These are phyloP conservation scores for Sardinella longiceps DNA, from an alignment of 2,797 vertebrate species.

Conservation along the genomic window DNA sequence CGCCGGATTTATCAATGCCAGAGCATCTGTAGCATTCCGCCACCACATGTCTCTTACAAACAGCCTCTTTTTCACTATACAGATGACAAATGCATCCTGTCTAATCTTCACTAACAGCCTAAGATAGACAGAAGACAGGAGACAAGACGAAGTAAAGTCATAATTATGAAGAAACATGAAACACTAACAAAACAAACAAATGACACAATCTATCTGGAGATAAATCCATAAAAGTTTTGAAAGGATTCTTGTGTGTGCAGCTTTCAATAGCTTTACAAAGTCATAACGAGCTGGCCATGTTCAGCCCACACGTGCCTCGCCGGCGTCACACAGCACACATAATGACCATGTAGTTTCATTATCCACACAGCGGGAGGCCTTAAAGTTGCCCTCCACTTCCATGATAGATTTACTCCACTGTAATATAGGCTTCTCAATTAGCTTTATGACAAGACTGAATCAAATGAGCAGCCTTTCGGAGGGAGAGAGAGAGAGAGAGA, in stretches of 20 bases:
- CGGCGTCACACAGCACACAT: neutral
- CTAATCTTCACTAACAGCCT: neutral
- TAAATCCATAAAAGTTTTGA: neutral
- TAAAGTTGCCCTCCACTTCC: neutral
- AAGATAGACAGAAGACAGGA: neutral
- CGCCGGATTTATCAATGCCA: slow-evolving; percentile 31
- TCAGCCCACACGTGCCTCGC: neutral
- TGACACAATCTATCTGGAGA: neutral
- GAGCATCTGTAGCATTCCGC: neutral
- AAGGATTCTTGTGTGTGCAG: neutral
- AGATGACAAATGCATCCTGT: neutral
- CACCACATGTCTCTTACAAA: slow-evolving; percentile 7
- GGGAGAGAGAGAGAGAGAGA: neutral
- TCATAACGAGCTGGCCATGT: neutral
- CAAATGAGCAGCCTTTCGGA: neutral
- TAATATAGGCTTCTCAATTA: neutral
- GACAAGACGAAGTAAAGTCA: neutral
- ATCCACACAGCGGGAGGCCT: neutral
- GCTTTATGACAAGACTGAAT: slow-evolving; percentile 12
- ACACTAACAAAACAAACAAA: neutral
- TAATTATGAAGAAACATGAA: neutral
- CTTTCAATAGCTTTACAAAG: neutral
- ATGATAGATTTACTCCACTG: neutral
- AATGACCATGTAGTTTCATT: slow-evolving; percentile 12
- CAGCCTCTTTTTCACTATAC: slow-evolving; percentile 12